Evolutionary conservation across 2,797 vertebrate species (phyloP).

Genomic region (Tragelaphus oryx): DNA sequence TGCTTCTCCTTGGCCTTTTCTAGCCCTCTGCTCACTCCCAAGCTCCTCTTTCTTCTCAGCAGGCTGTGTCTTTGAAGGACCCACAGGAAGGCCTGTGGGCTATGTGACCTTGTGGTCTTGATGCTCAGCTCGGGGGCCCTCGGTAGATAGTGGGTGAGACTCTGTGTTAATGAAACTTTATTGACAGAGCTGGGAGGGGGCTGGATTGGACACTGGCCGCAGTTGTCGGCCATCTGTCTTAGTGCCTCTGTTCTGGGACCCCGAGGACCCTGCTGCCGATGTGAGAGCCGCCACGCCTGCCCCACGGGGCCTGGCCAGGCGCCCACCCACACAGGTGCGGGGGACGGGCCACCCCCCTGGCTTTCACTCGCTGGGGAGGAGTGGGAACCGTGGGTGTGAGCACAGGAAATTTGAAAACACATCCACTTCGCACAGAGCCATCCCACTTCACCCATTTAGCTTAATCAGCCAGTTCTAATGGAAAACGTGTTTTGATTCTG

Average conservation of each 20-base stretch:
- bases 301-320: background rate
- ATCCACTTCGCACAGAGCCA: background rate
- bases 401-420: conserved; percentile 36
- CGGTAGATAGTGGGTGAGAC: background rate
- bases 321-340: accelerated
- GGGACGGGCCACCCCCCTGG: too few species aligned
- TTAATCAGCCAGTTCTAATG: conserved; percentile 63
- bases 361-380: accelerated
- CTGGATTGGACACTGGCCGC: background rate
- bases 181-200: background rate
- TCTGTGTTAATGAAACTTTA: background rate
- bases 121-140: background rate
- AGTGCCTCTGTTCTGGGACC: background rate
- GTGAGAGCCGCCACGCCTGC: accelerated
- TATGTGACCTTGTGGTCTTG: accelerated
- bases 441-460: conserved; percentile 11
- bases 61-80: background rate
- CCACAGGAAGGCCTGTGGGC: background rate
- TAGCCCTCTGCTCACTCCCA: accelerated
- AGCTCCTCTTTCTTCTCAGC: background rate
- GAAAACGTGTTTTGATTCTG: conserved; percentile 57
- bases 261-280: background rate
- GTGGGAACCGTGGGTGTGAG: background rate
- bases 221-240: background rate
- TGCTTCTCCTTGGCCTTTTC: too few species aligned